Evolutionary conservation across 1,140 invertebrate genomes (phyloP), one percentile per base, ranked within the genome.

Genomic region (Schlechtendalia chinensis): DNA sequence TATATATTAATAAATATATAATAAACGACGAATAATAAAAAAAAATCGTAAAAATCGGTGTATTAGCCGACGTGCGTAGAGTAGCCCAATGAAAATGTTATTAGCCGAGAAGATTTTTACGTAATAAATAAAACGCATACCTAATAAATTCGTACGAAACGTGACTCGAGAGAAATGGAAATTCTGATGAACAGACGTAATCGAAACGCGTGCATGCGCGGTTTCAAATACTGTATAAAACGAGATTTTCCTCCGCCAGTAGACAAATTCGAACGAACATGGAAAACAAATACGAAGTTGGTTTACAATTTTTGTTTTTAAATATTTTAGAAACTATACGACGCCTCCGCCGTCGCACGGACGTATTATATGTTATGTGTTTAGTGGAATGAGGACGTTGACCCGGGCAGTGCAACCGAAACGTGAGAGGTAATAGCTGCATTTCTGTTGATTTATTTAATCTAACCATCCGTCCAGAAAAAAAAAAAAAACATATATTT

Each of bases 371-470:
- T 74, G 71, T 47, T 77, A 77, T 77, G 74, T 77, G 29, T 75
- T 77, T 77, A 77, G 74, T 61, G 56, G 74, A 77, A 77, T 77
- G 74, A 77, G 74, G 74, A 77, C 74, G 74, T 77, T 77, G 74
- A 77, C 74, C 74, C 74, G 56, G 12, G 22, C 54, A 59, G 56
- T n/a, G 74, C 39, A 58, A 19, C 53, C 74, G 56, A 77, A 77
- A 77, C 74, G 74, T 61, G 74, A 77, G 74, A 77, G 29, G 56
- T 61, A 50, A 53, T 47, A 59, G 45, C 24, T 53, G 47, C 47
- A 71, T 71, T 71, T 71, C 19, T 53, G 67, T 71, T 53, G 24
- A 53, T 71, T 71, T 71, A 71, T 71, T 67, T 67, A 53, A 67
- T 67, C 22, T 19, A 50, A 53, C 47, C 45, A 10, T 53, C n/a